Percentiles rank a stretch among this genome's conserved stretches.
phyloP scores from a whole-genome alignment of 1,140 invertebrate genomes.

The Drosophila mojavensis region DNA sequence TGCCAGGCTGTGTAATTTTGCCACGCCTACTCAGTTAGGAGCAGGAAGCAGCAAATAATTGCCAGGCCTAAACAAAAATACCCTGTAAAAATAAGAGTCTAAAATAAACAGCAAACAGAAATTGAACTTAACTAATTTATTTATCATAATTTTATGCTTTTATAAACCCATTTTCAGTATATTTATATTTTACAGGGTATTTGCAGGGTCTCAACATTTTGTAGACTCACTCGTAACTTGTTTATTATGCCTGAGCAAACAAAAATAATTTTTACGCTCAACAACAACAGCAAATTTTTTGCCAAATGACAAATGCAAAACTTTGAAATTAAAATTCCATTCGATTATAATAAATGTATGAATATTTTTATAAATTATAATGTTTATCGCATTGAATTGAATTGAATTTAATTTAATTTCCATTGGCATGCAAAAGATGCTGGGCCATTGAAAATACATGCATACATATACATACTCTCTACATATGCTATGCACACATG shows the following conservation, averaged over 20 bases:
- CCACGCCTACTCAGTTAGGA: constrained; percentile 7
- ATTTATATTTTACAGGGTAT: background rate
- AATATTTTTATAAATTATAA: background rate
- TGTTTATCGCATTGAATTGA: too few relatives aligned
- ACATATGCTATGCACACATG: too few relatives aligned
- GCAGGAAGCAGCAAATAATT: background rate
- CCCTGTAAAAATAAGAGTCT: background rate
- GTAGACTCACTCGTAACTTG: background rate
- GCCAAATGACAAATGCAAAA: constrained; percentile 7
- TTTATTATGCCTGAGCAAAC: constrained; percentile 2
- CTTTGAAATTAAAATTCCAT: constrained; percentile 5
- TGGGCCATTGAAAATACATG: too few relatives aligned
- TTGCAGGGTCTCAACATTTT: background rate
- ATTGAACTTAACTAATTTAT: too few relatives aligned
- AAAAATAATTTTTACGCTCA: background rate
- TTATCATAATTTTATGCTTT: too few relatives aligned
- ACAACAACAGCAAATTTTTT: background rate
- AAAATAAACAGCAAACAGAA: too few relatives aligned
- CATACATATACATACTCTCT: too few relatives aligned
- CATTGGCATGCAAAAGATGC: too few relatives aligned
- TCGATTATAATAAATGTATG: background rate
- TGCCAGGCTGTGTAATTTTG: constrained; percentile 20
- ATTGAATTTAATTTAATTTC: too few relatives aligned
- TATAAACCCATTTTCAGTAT: too few relatives aligned
- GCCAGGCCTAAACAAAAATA: background rate